Evolutionary conservation across 2,888 invertebrate genomes (phyloP), one percentile per base, ranked within the genome.

Genomic region (Luperina testacea): DNA sequence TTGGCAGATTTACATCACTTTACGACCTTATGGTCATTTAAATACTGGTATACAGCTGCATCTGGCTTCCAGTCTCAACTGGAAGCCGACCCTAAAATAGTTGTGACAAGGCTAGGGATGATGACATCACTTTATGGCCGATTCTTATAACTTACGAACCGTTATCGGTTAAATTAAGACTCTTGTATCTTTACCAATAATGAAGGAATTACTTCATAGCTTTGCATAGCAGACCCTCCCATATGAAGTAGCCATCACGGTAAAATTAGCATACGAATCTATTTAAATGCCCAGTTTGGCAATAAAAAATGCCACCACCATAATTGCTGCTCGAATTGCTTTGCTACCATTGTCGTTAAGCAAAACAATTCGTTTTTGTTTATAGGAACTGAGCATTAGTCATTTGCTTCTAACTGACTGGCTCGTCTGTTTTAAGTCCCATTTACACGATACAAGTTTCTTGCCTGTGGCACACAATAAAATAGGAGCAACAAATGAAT

Each of bases 1-100:
- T 69, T 45, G 63, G 45, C 32, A 38, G 17, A 59, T 65, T 72
- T 65, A 59, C 64, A 71, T 79, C 57, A 71, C 24, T 64, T 27
- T 20, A 57, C 4, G 4, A 57, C 11, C 24, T 9, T 57, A 11
- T n/a, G 57, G 24, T 57, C 24, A 57, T 57, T n/a, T 57, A 24
- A 57, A 24, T 57, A 24, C 24, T 57, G 3, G 57, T 57, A 24
- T 24, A n/a, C 3, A 57, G 4, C 4, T 24, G 24, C 57, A 57
- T 11, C 57, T 57, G 11, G 24, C 38, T 38, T 38, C 38, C 38
- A 38, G 6, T 38, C 4, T 6, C 38, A 6, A 11, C n/a, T 57
- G 57, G 57, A 57, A 57, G 4, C 9, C 3, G 24, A 24, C 24
- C 57, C 3, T 24, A 57, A 57, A 57, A 57, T 57, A 57, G 11